Evolutionary conservation across 1,140 invertebrate species (phyloP).

Genomic region (Habropoda laboriosa): DNA sequence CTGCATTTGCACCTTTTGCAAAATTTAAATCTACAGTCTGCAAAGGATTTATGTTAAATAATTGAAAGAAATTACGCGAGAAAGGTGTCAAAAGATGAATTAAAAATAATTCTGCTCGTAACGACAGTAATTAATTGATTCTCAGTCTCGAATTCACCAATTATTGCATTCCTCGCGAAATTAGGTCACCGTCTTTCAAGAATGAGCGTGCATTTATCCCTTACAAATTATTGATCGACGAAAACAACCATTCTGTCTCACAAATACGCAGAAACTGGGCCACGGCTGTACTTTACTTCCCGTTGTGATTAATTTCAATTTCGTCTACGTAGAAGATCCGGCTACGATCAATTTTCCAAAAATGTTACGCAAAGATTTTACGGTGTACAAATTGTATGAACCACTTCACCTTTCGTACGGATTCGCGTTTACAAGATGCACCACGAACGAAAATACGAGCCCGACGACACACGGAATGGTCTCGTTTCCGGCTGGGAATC

Average conservation of each 20-base stretch:
- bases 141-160: not conserved
- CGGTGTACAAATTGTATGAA: too few relatives aligned
- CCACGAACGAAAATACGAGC: not conserved
- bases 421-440: not conserved
- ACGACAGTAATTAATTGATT: not conserved
- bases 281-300: not conserved
- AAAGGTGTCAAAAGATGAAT: too few relatives aligned
- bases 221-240: slow-evolving; percentile 38
- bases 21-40: too few relatives aligned
- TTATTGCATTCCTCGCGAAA: not conserved
- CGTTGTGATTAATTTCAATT: not conserved
- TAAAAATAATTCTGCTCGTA: not conserved
- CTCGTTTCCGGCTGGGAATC: slow-evolving; percentile 52
- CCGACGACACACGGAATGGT: not conserved
- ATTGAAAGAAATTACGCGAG: too few relatives aligned
- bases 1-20: too few relatives aligned
- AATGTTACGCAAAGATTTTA: not conserved
- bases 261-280: slow-evolving; percentile 5
- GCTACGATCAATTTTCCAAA: not conserved
- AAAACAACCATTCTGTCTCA: slow-evolving; percentile 25
- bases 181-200: slow-evolving; percentile 33
- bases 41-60: too few relatives aligned
- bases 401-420: slow-evolving; percentile 21
- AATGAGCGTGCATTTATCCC: slow-evolving; percentile 6
- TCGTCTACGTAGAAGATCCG: not conserved